Conservation (phyloP, 2,797 vertebrate genomes). For the Melanotaenia trifasciata region DNA sequence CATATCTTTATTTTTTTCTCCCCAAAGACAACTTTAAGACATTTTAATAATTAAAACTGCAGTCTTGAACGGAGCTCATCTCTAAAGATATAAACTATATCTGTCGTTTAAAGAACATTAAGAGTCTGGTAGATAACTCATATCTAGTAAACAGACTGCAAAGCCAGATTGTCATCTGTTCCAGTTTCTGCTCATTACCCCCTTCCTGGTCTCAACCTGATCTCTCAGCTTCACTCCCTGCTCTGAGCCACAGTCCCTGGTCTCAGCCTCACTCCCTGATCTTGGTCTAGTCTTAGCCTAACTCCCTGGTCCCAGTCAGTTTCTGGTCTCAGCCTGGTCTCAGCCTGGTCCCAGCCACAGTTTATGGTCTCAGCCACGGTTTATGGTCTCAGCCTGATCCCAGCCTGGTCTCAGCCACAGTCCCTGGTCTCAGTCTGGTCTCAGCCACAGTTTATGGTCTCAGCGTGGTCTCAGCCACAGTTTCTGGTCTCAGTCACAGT, state of each 20-base stretch:
- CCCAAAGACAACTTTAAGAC: conserved; percentile 10
- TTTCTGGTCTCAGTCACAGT: no score
- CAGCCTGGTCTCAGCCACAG: conserved; percentile 29
- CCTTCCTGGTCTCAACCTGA: no score
- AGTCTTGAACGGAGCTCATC: conserved; percentile 17
- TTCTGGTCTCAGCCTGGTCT: no score
- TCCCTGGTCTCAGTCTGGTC: conserved; percentile 16
- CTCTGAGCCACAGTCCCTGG: neutral
- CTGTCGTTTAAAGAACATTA: conserved; percentile 35
- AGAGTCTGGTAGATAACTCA: conserved; percentile 47
- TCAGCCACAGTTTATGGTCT: no score
- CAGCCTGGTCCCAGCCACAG: no score
- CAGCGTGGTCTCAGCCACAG: no score
- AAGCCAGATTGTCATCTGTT: conserved; percentile 49
- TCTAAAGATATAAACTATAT: conserved; percentile 36
- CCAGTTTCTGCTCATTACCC: conserved; percentile 34
- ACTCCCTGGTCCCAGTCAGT: no score
- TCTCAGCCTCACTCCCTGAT: neutral
- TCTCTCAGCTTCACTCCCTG: no score
- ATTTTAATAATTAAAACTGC: conserved; percentile 1
- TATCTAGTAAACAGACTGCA: conserved; percentile 52
- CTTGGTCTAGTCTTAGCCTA: no score
- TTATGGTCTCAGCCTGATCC: conserved; percentile 15
- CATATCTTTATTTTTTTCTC: neutral
- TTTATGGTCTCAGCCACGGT: neutral